Conservation (phyloP, 2,888 invertebrate species). For the Caenorhabditis parvicauda region DNA sequence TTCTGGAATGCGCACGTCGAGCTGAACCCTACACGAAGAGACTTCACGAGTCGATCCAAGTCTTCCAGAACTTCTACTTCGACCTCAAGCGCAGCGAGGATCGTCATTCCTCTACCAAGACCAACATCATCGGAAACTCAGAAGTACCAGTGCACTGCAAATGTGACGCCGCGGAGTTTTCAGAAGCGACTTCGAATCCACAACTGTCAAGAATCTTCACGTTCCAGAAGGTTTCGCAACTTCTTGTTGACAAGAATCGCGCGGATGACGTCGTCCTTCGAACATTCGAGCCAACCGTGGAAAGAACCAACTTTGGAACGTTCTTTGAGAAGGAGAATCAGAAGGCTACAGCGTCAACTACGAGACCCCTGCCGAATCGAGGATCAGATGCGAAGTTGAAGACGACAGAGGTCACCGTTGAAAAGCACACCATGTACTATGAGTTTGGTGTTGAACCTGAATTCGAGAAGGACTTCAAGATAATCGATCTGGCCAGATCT, state of each 20-base stretch:
- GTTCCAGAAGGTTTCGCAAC: conserved; percentile 13
- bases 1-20: conserved; percentile 16
- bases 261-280: conserved; percentile 13
- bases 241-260: conserved; percentile 25
- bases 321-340: conserved; percentile 7
- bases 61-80: conserved; percentile 37
- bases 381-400: conserved; percentile 22
- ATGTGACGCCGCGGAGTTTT: conserved; percentile 48
- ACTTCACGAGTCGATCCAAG: conserved; percentile 41
- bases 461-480: conserved; percentile 18
- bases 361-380: too few species aligned
- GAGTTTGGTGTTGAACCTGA: conserved; percentile 22
- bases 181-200: conserved; percentile 34
- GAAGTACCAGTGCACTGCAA: conserved; percentile 22
- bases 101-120: conserved; percentile 14
- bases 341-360: too few species aligned
- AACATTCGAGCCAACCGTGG: conserved; percentile 27
- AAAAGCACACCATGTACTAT: conserved; percentile 33
- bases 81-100: conserved; percentile 33
- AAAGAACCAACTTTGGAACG: conserved; percentile 16
- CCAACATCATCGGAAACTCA: conserved; percentile 21
- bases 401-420: conserved; percentile 27
- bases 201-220: conserved; percentile 24
- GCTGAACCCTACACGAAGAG: conserved; percentile 17
- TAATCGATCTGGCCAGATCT: conserved; percentile 14